Base-by-base conservation (phyloP, 2,888 invertebrate genomes). In the Chymomyza amoena region DNA sequence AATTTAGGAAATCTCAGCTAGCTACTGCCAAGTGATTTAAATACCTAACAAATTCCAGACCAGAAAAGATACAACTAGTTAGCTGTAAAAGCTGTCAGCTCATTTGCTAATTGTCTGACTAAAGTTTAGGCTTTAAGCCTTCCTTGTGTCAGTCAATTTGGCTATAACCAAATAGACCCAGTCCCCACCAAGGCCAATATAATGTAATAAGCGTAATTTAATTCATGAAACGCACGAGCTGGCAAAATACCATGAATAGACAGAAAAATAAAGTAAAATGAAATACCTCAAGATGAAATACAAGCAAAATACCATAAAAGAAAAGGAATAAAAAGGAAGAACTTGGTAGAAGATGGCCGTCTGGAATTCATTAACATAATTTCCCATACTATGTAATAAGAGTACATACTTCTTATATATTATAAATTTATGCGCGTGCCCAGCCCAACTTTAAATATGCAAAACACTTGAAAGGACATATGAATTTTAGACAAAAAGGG, bases 301-400 rank as follows among this genome's bases (percentile, higher is more conserved):
- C 18, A 54, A 20, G 18, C 25, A 25, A 25, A 25, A 25, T 25
- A 25, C 25, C 25, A 25, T n/a, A n/a, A 25, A 25, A 25, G 15
- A n/a, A 54, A n/a, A 54, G 6, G 10, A 18, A 54, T 16, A 54
- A 20, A 54, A 45, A 13, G 39, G 10, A 10, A 10, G 39, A 13
- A 16, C 15, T 20, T 2, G n/a, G 18, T 3, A 54, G 7, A 3
- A 54, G 18, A 4, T 1, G 54, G n/a, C 60, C 7, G 60, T 68
- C 67, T 60, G 65, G 69, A 78, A 71, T 77, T 82, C 79, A 84
- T 83, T 85, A 85, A 76, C 83, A 83, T 83, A 85, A 85, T 85
- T 85, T 73, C 75, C 73, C 77, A 85, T 74, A 32, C 32, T 32
- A 32, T 32, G 9, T 7, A 6, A 6, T 6, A 32, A 1, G 32